Base-by-base conservation (phyloP, 2,888 invertebrate genomes). In the Dryomyza anilis region DNA sequence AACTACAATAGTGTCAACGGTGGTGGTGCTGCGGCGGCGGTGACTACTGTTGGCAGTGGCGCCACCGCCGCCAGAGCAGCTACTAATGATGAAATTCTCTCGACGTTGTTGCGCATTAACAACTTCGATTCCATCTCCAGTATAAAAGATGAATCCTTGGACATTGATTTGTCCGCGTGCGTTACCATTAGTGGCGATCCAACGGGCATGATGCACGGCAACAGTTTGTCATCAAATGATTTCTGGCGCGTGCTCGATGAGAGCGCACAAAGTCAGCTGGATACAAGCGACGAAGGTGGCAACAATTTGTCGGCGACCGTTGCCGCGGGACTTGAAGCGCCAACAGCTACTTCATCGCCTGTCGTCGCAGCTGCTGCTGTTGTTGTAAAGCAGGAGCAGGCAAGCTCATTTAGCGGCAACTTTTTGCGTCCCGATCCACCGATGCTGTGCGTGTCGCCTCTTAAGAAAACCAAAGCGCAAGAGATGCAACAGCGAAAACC, bases 91-190 rank as follows among this genome's bases (percentile, higher is more conserved):
- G 82, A 83, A 67, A 82, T 83, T 58, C 73, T 83, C 7, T 78
- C 78, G 61, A 74, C 82, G 4, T 71, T 82, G 59, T 66, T 83
- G 63, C 79, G 81, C 56, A 78, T 80, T 65, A 81, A 82, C 57
- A 81, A 81, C 58, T 81, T 81, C 48, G 82, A 83, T 69, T 82
- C 82, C 8, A 81, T 82, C 70, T 81, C 82, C 52, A 81, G 80
- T 69, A 82, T 82, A 21, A 82, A 82, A 68, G 82, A 82, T 63
- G 82, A 82, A 66, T 82, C 82, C 50, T 70, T 82, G 66, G 82
- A 82, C 69, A 82, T 82, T 64, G 79, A 82, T 76, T 69, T 79
- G 60, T 83, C 82, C 46, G 82, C 82, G 27, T 83, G 82, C 65
- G 82, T 83, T 25, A 81, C 83, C 2, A 83, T 82, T 53, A 78